phyloP scores from a whole-genome alignment of 2,888 invertebrate species.

The Apotomis capreana region DNA sequence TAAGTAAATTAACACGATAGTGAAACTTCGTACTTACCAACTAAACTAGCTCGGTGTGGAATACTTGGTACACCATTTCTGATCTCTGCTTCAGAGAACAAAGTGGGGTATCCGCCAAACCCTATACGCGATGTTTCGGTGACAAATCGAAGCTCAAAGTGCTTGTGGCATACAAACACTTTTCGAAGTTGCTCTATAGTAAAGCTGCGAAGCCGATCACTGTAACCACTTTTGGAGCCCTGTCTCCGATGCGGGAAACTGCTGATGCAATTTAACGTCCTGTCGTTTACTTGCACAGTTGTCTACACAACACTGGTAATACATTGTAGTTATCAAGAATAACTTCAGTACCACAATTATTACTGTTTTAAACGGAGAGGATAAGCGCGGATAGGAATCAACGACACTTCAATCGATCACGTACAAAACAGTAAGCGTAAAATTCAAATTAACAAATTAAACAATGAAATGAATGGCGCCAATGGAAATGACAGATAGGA shows the following conservation, averaged over 20 bases:
- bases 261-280: constrained; percentile 20
- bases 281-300: constrained; percentile 11
- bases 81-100: constrained; percentile 19
- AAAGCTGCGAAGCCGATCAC: constrained; percentile 15
- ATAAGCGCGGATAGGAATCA: constrained; percentile 6
- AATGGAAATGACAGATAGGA: too few relatives aligned
- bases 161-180: constrained; percentile 30
- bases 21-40: too few relatives aligned
- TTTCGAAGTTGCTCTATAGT: constrained; percentile 6
- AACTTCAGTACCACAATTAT: constrained; percentile 10
- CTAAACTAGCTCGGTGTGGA: too few relatives aligned
- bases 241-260: constrained; percentile 14
- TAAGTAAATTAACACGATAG: too few relatives aligned
- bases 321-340: constrained; percentile 9
- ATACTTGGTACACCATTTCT: constrained; percentile 8
- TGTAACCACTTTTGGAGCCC: constrained; percentile 25
- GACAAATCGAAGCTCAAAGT: constrained; percentile 19
- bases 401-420: constrained; percentile 15
- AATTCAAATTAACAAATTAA: too few relatives aligned
- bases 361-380: too few relatives aligned
- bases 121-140: constrained; percentile 10
- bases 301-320: constrained; percentile 13
- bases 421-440: neutral
- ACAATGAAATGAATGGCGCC: too few relatives aligned
- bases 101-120: constrained; percentile 10